Base-by-base conservation (phyloP, 2,888 invertebrate genomes). In the Sialis fuliginosa region DNA sequence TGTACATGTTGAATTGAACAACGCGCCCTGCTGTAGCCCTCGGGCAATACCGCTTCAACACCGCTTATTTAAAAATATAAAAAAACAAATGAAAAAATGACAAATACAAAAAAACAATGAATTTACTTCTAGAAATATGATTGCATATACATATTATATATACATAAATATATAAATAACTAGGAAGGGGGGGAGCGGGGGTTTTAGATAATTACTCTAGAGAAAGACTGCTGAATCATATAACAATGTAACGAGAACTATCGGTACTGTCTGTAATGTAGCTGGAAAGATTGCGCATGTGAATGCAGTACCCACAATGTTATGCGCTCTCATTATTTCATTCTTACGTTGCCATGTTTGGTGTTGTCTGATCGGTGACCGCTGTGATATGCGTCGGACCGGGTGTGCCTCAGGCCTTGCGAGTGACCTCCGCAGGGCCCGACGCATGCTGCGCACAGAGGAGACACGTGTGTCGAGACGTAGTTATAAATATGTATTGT, bases 41-140 rank as follows among this genome's bases (percentile, higher is more conserved):
- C 37, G 37, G 42, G 10, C 10, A 42, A 30, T 42, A 42, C 30
- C 31, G 42, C 42, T 42, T 42, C 55, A 59, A 60, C 60, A 58
- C 59, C 59, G 62, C 62, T 63, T 63, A 63, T 64, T 63, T 64
- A 65, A 63, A 64, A 64, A 62, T 62, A 63, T 63, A 56, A 60
- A 54, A 65, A 42, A 42, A 42, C 10, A 31, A 42, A 42, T 30
- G 13, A 42, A 42, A 42, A 9, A 42, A 22, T 22, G 22, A 22
- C 22, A 22, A 22, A 22, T 22, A 22, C 13, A 42, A 42, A 42
- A 31, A 42, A 64, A 65, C 65, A 66, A 66, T 65, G 66, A 66
- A 66, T 64, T 65, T 66, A 65, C 62, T 62, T 59, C 42, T 42
- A 42, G 42, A 31, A 42, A 42, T 42, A 42, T 39, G 39, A 39